phyloP scores from a whole-genome alignment of 2,797 vertebrate species.

The Thalassophryne amazonica region DNA sequence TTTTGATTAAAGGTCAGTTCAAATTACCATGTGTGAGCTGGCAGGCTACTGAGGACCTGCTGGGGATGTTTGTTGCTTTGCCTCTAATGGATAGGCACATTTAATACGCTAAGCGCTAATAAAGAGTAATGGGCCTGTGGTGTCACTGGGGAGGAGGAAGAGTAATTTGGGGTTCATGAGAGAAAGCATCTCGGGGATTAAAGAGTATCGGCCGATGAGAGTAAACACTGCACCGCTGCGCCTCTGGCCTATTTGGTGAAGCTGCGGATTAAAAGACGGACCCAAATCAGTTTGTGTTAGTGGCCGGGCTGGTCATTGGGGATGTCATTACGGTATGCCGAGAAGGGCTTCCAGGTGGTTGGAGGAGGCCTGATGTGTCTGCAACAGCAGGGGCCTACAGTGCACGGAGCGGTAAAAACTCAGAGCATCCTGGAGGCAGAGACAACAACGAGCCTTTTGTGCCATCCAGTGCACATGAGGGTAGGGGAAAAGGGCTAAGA shows the following conservation, averaged over 20 bases:
- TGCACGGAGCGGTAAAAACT: slow-evolving; percentile 33
- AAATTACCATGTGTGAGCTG: slow-evolving; percentile 30
- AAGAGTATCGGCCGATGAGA: slow-evolving; percentile 67
- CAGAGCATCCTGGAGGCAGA: slow-evolving; percentile 38
- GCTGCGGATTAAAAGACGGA: slow-evolving; percentile 32
- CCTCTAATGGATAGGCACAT: slow-evolving; percentile 72
- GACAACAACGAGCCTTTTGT: slow-evolving; percentile 61
- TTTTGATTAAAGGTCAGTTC: slow-evolving; percentile 57
- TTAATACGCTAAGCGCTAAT: slow-evolving; percentile 76
- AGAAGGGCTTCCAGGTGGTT: slow-evolving; percentile 55
- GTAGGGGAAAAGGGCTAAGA: slow-evolving; percentile 32
- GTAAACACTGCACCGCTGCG: slow-evolving; percentile 61
- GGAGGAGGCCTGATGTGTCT: slow-evolving; percentile 40
- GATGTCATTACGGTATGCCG: slow-evolving; percentile 49
- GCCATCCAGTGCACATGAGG: slow-evolving; percentile 40
- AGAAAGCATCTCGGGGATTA: slow-evolving; percentile 73
- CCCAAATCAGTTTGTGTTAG: slow-evolving; percentile 26
- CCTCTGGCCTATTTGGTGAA: slow-evolving; percentile 51
- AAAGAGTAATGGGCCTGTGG: slow-evolving; percentile 73
- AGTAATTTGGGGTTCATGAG: slow-evolving; percentile 74
- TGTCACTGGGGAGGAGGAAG: slow-evolving; percentile 56
- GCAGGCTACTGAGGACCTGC: slow-evolving; percentile 30
- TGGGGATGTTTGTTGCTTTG: slow-evolving; percentile 55
- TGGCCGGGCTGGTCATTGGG: slow-evolving; percentile 37
- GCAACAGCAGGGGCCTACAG: slow-evolving; percentile 37